Evolutionary conservation across 2,797 vertebrate species (phyloP).

Genomic region (Sebastes nivosus): DNA sequence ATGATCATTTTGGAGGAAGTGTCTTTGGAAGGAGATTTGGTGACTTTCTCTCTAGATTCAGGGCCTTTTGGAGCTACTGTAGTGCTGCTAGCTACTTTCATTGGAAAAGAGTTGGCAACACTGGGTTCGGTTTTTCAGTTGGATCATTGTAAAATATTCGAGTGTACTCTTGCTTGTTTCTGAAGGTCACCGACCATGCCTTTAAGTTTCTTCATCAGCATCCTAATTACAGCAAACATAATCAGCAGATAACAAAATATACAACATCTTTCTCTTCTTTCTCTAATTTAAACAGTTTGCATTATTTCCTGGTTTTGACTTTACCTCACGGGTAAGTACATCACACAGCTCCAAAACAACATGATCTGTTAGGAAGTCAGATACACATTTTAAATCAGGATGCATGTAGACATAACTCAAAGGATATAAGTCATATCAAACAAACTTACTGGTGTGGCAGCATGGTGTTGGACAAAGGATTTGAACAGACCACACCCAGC

Average conservation of each 20-base stretch:
- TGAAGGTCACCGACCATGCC: no score
- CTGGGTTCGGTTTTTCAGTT: no score
- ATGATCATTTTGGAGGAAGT: no score
- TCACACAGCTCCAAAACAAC: not conserved
- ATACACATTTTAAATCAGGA: not conserved
- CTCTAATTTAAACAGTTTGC: not conserved
- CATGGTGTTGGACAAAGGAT: no score
- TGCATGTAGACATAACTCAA: not conserved
- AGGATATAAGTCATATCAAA: not conserved
- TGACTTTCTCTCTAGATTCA: no score
- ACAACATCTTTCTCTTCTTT: not conserved
- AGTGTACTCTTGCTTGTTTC: no score
- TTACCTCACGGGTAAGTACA: not conserved
- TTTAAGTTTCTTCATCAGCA: not conserved
- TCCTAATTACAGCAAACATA: not conserved
- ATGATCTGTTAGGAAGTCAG: not conserved
- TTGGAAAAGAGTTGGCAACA: no score
- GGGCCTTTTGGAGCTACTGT: no score
- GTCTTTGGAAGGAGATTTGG: no score
- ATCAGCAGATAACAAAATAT: not conserved
- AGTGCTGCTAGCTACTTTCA: no score
- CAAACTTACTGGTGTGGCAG: not conserved
- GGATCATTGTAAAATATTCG: accelerated
- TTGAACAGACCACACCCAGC: no score
- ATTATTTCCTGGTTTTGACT: not conserved